These are phyloP conservation scores for Ochropacha duplaris DNA, from an alignment of 2,888 invertebrate genomes.

Conservation along the genomic window DNA sequence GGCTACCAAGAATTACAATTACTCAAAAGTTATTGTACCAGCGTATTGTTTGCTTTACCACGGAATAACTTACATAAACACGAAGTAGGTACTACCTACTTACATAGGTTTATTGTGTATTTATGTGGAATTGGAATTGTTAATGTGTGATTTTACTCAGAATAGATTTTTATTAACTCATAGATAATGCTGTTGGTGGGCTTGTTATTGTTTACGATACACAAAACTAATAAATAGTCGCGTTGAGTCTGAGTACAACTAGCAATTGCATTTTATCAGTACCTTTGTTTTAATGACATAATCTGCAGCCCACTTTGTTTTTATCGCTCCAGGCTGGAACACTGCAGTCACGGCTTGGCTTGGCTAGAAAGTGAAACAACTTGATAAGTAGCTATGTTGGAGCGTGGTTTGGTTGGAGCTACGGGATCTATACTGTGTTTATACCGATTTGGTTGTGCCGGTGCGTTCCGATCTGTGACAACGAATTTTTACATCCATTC, in stretches of 20 bases:
- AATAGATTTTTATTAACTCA: no score
- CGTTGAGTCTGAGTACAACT: not conserved
- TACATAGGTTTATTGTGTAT: no score
- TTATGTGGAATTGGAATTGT: no score
- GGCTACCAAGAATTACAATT: no score
- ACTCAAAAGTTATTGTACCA: no score
- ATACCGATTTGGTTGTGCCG: slow-evolving; percentile 68
- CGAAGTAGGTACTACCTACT: no score
- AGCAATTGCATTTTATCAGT: slow-evolving; percentile 25
- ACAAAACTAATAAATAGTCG: not conserved
- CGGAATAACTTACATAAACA: no score
- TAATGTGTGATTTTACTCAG: no score
- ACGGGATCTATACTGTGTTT: slow-evolving; percentile 44
- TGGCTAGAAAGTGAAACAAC: slow-evolving; percentile 68
- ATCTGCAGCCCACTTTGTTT: slow-evolving; percentile 36
- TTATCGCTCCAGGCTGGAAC: slow-evolving; percentile 13
- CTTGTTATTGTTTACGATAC: not conserved
- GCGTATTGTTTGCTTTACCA: no score
- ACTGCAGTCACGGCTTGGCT: slow-evolving; percentile 38
- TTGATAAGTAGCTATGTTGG: slow-evolving; percentile 38
- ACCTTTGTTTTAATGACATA: slow-evolving; percentile 34
- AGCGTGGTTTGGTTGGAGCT: no score
- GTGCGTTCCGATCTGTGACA: slow-evolving; percentile 65
- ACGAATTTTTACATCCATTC: slow-evolving; percentile 45
- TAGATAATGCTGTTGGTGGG: no score